Conservation (phyloP, 2,113 vertebrate species). For the Passer domesticus region DNA sequence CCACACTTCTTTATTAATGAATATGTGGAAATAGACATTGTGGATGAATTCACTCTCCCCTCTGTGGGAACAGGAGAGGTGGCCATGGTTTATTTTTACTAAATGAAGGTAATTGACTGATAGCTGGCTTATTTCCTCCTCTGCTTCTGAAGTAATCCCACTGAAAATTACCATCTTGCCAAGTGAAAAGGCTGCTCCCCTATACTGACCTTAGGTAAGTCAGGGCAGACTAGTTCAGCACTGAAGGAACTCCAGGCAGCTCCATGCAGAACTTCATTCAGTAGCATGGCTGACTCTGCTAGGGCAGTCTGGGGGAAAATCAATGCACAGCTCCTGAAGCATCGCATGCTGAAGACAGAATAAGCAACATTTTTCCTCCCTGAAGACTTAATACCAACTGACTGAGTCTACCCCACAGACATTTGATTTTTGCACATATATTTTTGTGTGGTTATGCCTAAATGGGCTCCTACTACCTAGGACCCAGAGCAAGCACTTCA, state of each 20-base stretch:
- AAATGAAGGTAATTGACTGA: not conserved
- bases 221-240: not conserved
- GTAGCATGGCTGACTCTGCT: not conserved
- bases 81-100: not conserved
- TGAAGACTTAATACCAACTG: not conserved
- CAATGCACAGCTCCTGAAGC: fast-evolving
- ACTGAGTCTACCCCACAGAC: not conserved
- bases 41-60: not conserved
- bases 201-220: not conserved
- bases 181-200: not conserved
- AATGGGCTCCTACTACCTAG: not conserved
- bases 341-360: not conserved
- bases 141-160: not conserved
- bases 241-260: not conserved
- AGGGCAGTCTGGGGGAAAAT: not conserved
- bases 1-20: no score
- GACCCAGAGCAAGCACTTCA: not conserved
- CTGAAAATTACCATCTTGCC: fast-evolving
- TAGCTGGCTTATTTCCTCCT: not conserved
- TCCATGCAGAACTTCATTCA: not conserved
- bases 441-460: not conserved
- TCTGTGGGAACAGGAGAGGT: not conserved
- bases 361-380: not conserved
- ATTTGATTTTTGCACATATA: not conserved
- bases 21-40: not conserved